phyloP scores from a whole-genome alignment of 2,113 vertebrate species.

The Pachycephala philippinensis region DNA sequence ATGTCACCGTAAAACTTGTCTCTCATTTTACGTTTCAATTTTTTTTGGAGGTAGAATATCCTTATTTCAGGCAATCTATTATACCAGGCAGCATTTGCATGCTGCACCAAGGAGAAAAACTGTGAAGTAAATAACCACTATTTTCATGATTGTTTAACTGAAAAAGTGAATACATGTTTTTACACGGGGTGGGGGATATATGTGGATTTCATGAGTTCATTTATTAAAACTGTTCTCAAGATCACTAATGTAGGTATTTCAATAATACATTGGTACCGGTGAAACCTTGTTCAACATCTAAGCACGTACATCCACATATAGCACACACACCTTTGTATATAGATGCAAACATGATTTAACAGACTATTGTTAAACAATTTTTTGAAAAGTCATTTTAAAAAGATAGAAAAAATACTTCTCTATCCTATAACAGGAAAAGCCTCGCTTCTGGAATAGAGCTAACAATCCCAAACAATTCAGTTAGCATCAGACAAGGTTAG shows the following conservation, averaged over 20 bases:
- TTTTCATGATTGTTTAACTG: not conserved
- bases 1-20: not conserved
- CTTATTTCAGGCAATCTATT: not conserved
- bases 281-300: not conserved
- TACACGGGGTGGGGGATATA: accelerated
- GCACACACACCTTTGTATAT: not conserved
- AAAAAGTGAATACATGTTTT: not conserved
- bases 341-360: not conserved
- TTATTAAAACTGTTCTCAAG: not conserved
- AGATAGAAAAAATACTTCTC: not conserved
- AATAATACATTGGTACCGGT: not conserved
- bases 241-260: not conserved
- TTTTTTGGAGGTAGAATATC: not conserved
- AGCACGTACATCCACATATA: not conserved
- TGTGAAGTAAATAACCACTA: not conserved
- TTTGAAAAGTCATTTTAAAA: not conserved
- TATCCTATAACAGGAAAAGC: not conserved
- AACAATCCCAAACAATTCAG: not conserved
- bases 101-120: not conserved
- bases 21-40: not conserved
- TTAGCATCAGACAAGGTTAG: not conserved
- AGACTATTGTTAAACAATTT: accelerated
- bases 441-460: not conserved
- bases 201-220: not conserved
- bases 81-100: not conserved